Evolutionary conservation across 2,113 vertebrate species (phyloP).

Genomic region (Eurystomus gularis): DNA sequence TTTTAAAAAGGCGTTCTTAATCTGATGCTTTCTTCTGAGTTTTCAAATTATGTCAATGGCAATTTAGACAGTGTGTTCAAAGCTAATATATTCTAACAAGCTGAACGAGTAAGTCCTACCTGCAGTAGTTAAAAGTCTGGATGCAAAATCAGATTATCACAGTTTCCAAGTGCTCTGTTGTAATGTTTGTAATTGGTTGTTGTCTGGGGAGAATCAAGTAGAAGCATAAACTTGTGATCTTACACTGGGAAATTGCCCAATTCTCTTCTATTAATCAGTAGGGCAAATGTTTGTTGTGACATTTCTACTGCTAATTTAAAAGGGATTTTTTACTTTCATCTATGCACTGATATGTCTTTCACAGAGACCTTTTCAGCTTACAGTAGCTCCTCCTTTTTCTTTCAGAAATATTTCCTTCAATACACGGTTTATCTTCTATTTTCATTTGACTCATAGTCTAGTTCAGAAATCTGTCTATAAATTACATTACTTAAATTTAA

Average conservation of each 20-base stretch:
- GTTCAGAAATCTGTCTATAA: background rate
- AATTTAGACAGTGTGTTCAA: background rate
- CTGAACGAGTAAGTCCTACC: background rate
- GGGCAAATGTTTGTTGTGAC: background rate
- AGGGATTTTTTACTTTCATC: background rate
- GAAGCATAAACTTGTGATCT: background rate
- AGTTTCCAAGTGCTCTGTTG: background rate
- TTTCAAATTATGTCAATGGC: background rate
- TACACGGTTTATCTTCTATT: background rate
- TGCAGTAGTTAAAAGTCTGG: background rate
- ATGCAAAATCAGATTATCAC: background rate
- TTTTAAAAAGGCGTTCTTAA: background rate
- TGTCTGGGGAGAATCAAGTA: background rate
- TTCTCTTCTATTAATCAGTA: background rate
- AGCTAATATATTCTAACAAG: background rate
- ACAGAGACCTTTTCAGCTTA: background rate
- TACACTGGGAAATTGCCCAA: background rate
- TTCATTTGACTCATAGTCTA: background rate
- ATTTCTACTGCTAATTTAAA: background rate
- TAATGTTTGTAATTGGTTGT: background rate
- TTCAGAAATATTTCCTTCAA: background rate
- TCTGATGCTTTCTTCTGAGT: background rate
- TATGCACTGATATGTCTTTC: background rate
- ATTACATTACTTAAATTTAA: background rate
- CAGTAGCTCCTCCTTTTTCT: background rate